Evolutionary conservation across 2,797 vertebrate genomes (phyloP).

Genomic region (Onychomys torridus): DNA sequence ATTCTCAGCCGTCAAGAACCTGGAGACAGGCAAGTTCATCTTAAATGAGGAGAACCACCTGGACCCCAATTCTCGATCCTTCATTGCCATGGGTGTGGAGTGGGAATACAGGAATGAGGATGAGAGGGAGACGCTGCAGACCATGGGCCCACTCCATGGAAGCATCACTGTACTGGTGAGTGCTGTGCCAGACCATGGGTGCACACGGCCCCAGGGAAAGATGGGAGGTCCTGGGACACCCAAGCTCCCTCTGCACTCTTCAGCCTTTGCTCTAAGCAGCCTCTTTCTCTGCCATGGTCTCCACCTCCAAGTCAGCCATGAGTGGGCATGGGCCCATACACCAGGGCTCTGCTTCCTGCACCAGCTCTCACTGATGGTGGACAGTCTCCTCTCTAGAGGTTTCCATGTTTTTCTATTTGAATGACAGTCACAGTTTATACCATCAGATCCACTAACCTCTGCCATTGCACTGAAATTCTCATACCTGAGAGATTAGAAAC

Average conservation of each 20-base stretch:
- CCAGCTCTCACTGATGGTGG: background rate
- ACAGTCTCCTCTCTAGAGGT: background rate
- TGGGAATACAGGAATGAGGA: conserved; percentile 98
- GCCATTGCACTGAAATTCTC: background rate
- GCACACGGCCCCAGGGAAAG: background rate
- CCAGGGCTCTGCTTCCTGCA: fast-evolving
- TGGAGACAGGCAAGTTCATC: conserved; percentile 94
- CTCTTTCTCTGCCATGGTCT: background rate
- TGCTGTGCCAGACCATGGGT: background rate
- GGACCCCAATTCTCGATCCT: conserved; percentile 90
- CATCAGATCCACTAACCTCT: background rate
- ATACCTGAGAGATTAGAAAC: background rate
- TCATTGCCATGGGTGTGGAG: conserved; percentile 96
- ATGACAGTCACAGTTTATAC: background rate
- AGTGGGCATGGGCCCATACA: fast-evolving
- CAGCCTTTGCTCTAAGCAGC: fast-evolving
- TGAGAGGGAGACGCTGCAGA: conserved; percentile 94
- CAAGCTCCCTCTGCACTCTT: background rate
- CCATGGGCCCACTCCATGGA: conserved; percentile 93
- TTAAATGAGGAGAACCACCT: conserved; percentile 93
- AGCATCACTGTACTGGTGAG: conserved; percentile 95
- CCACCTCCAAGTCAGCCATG: background rate
- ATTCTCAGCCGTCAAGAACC: conserved; percentile 94
- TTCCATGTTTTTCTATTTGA: background rate
- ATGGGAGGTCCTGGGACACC: background rate